phyloP scores from a whole-genome alignment of 1,140 invertebrate species.

The Gonioctena quinquepunctata region DNA sequence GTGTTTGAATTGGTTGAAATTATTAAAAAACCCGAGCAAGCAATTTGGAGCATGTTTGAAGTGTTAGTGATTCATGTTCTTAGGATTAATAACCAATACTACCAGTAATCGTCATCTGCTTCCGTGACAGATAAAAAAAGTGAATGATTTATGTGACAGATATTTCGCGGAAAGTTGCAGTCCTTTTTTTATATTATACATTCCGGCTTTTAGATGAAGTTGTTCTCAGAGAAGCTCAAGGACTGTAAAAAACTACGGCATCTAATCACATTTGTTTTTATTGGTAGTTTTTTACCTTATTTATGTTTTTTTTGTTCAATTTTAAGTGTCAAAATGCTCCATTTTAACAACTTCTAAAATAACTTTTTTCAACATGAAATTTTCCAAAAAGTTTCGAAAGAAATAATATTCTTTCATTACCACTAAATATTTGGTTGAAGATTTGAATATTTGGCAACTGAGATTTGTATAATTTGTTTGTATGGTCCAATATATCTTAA shows the following conservation, averaged over 20 bases:
- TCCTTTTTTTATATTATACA: neutral
- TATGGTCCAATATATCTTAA: no score
- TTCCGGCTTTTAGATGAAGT: neutral
- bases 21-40: neutral
- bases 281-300: neutral
- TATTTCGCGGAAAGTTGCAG: neutral
- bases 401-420: no score
- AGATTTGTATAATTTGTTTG: no score
- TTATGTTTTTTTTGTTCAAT: neutral
- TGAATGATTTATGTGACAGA: neutral
- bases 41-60: neutral
- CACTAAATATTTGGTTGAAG: no score
- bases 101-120: neutral
- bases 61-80: no score
- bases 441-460: no score
- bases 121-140: no score
- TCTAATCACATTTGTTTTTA: neutral
- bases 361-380: no score
- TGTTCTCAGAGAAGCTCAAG: constrained; percentile 5
- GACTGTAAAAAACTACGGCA: neutral
- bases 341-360: neutral
- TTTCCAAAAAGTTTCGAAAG: no score
- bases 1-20: neutral
- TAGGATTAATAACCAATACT: neutral
- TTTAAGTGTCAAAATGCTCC: neutral